Base-by-base conservation (phyloP, 2,113 vertebrate species). In the Hylia prasina region DNA sequence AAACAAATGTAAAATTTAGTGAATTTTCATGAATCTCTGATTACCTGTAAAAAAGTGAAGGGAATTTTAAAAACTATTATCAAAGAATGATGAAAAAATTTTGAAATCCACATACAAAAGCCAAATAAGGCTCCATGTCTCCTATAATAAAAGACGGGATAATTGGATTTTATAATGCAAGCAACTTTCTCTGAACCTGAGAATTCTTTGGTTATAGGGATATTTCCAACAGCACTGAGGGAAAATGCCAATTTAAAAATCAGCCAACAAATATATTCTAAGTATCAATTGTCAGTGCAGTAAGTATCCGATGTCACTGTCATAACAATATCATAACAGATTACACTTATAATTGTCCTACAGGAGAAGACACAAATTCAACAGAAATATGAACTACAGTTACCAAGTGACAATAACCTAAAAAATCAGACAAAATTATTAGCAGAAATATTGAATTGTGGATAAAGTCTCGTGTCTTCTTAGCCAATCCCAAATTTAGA, bases 31-130 rank as follows among this genome's bases (percentile, higher is more conserved):
- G 6, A 63, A 2, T 56, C 13, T 78, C 7, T 33, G 28, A 25
- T 53, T 82, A 90, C 4, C 54, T 53, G 4, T 20, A 31, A 81
- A 87, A 50, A 82, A 45, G 2, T n/a, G 13, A 51, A 71, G 6
- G 8, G 16, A 48, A 51, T 8, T 16, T 11, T 50, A 73, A 80
- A 70, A 61, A 3, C 53, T 3, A 18, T 12, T 18, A 42, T 33
- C 6, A 61, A 48, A 40, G 3, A 61, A 56, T n/a, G 8, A 48
- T 15, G 5, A n/a, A 76, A 73, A 1, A 0, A 0, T 3, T 19
- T 70, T 51, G 19, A 76, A 76, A 56, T 14, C 1, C 3, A 8
- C 48, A 73, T 45, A 21, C 15, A 50, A 72, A 91, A 86, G 3
- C 12, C 16, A 82, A 77, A 20, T 30, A 57, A 9, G 2, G 37